Evolutionary conservation across 2,113 vertebrate species (phyloP), one percentile per base, ranked within the genome.

Genomic region (Cyprinodon variegatus): DNA sequence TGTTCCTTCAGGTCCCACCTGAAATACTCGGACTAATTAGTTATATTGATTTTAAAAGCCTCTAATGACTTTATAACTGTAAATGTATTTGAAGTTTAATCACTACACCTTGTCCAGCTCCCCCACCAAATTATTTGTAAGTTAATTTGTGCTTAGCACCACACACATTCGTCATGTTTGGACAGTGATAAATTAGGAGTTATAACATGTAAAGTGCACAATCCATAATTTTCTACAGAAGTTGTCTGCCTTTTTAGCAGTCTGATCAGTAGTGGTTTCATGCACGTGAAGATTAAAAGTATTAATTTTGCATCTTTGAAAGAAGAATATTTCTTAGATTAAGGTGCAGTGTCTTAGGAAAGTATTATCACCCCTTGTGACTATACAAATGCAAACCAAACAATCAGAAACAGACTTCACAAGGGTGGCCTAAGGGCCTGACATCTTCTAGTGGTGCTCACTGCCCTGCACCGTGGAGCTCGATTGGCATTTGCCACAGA

Each of bases 1-100:
- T 85, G 83, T 71, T 79, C 81, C 81, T 81, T 61, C 69, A 22
- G 50, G 74, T 74, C 74, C 77, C 83, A 89, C 84, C 91, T 91
- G 89, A 68, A 77, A 72, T 83, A 65, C 77, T 77, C 74, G 65
- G 65, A 80, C 83, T 59, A 88, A 91, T 91, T 79, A 87, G 86
- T 92, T 74, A 85, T 69, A 88, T 83, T 46, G 88, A 90, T 91
- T 91, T 83, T 59, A 84, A 87, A 82, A 50, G 64, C 83, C 79
- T 81, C 79, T 83, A 76, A 86, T 86, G 83, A 82, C 78, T 85
- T 70, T 3, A 83, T 80, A 84, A 83, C 79, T 65, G 68, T 89
- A 83, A 82, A 85, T 78, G 79, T 81, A 85, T 86, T 76, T 76
- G 72, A 72, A 83, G 71, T 69, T 76, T 88, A 86, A 89, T 88